Base-by-base conservation (phyloP, 2,797 vertebrate genomes). In the Sardinella longiceps region DNA sequence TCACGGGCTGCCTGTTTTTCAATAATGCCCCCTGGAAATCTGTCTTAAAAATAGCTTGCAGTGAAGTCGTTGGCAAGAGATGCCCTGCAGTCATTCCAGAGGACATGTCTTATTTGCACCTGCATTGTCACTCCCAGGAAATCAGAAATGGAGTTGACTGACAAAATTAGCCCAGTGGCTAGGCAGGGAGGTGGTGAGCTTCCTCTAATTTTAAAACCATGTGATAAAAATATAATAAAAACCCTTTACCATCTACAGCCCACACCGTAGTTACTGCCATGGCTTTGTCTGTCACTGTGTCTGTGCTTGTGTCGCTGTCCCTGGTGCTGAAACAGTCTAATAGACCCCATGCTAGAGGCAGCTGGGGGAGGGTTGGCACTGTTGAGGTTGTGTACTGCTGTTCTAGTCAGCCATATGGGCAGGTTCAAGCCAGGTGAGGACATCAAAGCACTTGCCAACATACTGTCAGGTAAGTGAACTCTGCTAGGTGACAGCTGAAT, bases 371-470 rank as follows among this genome's bases (percentile, higher is more conserved):
- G 46, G 70, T 33, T 6, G 28, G 28, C 14, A 33, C 28, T 15
- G 30, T 23, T 39, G 66, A 20, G 66, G 33, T 28, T 66, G 30
- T 30, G 66, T 10, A 30, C 70, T 77, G 70, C 1, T 10, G 70
- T 43, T 30, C 33, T 15, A 33, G 30, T 70, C 15, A 18, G 70
- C 33, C 70, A 77, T 77, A 77, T 74, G 66, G 33, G 14, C 15
- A 74, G 66, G 66, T 74, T 74, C 66, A 74, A 33, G 66, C 33
- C 66, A 74, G 66, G 33, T 74, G 30, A 33, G 33, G 70, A 5
- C 18, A 37, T 43, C 70, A 43, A 39, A 77, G 15, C 33, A 43
- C 37, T 43, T 39, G 70, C 70, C 70, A 77, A 43, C 33, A 77
- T 39, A 7, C 70, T 18, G 70, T 77, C 70, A 43, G 37, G 18